phyloP scores from a whole-genome alignment of 1,140 invertebrate genomes.

The Zaprionus gabonicus region DNA sequence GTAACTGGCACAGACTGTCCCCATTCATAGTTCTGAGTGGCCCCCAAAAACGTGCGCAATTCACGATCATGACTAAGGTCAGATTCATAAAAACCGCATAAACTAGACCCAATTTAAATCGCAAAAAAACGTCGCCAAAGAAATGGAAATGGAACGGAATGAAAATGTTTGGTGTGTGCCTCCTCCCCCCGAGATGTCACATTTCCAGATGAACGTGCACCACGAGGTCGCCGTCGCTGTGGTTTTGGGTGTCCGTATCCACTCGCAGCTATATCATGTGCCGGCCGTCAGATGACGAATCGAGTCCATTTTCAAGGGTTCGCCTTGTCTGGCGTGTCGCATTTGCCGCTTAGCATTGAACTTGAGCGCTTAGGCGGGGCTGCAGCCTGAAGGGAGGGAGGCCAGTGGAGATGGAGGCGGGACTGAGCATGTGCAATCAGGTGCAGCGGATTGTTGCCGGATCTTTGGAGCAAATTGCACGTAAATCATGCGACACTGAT shows the following conservation, averaged over 20 bases:
- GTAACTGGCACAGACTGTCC: slow-evolving; percentile 54
- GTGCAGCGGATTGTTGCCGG: slow-evolving; percentile 63
- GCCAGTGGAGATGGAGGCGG: not conserved
- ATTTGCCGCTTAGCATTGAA: slow-evolving; percentile 72
- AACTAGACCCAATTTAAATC: slow-evolving; percentile 75
- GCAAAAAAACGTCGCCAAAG: slow-evolving; percentile 55
- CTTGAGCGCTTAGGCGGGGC: slow-evolving; percentile 56
- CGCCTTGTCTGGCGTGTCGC: slow-evolving; percentile 75
- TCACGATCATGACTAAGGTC: slow-evolving; percentile 81
- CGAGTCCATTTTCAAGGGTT: slow-evolving; percentile 76
- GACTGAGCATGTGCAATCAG: slow-evolving; percentile 47
- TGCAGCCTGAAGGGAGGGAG: not conserved
- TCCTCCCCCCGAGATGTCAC: not conserved
- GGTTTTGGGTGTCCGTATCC: slow-evolving; percentile 48
- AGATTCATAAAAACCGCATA: slow-evolving; percentile 80
- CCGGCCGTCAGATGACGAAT: slow-evolving; percentile 51
- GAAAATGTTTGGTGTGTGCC: slow-evolving; percentile 2
- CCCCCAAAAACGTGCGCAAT: slow-evolving; percentile 51
- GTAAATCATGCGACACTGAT: slow-evolving; percentile 67
- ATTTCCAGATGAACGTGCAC: slow-evolving; percentile 20
- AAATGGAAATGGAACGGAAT: slow-evolving; percentile 34
- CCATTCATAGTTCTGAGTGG: slow-evolving; percentile 56
- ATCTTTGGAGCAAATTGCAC: slow-evolving; percentile 52
- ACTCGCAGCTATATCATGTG: slow-evolving; percentile 15
- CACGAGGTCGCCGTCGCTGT: slow-evolving; percentile 27